phyloP scores from a whole-genome alignment of 2,113 vertebrate species.

The Triplophysa dalaica region DNA sequence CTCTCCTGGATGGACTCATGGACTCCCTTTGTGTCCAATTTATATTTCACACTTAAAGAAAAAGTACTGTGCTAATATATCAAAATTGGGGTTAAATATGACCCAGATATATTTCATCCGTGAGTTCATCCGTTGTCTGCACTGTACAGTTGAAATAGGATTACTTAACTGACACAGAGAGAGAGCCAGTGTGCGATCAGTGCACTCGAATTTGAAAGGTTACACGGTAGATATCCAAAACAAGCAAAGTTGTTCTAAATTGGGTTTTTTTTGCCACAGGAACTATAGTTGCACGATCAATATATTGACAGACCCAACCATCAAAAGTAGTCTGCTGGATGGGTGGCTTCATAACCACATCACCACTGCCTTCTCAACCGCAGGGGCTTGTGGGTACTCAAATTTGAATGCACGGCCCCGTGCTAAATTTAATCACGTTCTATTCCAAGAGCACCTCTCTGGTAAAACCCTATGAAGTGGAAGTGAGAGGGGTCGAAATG shows the following conservation, averaged over 20 bases:
- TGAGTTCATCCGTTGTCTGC: constrained; percentile 18
- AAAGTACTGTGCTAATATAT: no score
- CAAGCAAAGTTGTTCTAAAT: neutral
- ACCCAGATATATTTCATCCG: no score
- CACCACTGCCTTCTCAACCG: neutral
- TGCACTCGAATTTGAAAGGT: neutral
- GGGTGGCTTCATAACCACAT: neutral
- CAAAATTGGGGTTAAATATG: no score
- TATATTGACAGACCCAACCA: neutral
- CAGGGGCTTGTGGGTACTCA: constrained; percentile 33
- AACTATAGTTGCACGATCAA: neutral
- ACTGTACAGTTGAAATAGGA: constrained; percentile 41
- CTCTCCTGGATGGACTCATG: neutral
- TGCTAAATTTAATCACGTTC: constrained; percentile 73
- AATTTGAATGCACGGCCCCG: constrained; percentile 66
- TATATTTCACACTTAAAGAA: no score
- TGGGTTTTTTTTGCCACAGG: neutral
- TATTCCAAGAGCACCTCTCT: constrained; percentile 60
- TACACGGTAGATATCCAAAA: neutral
- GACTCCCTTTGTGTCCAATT: neutral
- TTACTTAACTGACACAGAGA: constrained; percentile 64
- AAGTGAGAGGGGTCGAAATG: neutral
- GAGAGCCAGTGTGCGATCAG: constrained; percentile 40
- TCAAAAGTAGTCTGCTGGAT: neutral
- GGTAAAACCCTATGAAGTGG: constrained; percentile 34